phyloP scores from a whole-genome alignment of 1,140 invertebrate species.

The Lutraria rhynchaena region DNA sequence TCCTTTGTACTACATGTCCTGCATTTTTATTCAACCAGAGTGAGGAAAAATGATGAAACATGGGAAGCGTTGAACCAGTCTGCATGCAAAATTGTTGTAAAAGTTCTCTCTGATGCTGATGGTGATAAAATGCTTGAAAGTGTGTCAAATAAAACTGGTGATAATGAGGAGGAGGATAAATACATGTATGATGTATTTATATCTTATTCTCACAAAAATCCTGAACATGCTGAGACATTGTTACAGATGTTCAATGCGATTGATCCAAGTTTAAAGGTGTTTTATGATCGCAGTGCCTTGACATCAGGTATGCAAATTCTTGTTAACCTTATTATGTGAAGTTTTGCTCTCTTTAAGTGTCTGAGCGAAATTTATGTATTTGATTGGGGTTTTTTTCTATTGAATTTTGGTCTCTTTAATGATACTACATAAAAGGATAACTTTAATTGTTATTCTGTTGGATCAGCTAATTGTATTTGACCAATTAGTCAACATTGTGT shows the following conservation, averaged over 20 bases:
- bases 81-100: conserved; percentile 49
- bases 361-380: no score
- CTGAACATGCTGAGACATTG: conserved; percentile 65
- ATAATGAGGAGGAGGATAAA: conserved; percentile 4
- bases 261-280: conserved; percentile 72
- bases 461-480: no score
- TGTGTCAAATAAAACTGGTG: background rate
- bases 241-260: conserved; percentile 61
- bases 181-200: conserved; percentile 78
- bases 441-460: no score
- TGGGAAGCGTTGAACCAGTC: conserved; percentile 54
- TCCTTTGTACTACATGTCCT: no score
- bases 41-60: conserved; percentile 65
- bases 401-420: no score
- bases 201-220: conserved; percentile 77
- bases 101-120: conserved; percentile 1
- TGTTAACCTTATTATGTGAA: no score
- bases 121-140: background rate
- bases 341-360: no score
- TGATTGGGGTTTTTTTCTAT: no score
- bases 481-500: no score
- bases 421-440: no score
- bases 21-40: no score
- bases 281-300: conserved; percentile 78
- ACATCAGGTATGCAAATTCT: conserved; percentile 79